These are phyloP conservation scores for Amblyjoppa proteus DNA, from an alignment of 2,888 invertebrate genomes.

Conservation along the genomic window DNA sequence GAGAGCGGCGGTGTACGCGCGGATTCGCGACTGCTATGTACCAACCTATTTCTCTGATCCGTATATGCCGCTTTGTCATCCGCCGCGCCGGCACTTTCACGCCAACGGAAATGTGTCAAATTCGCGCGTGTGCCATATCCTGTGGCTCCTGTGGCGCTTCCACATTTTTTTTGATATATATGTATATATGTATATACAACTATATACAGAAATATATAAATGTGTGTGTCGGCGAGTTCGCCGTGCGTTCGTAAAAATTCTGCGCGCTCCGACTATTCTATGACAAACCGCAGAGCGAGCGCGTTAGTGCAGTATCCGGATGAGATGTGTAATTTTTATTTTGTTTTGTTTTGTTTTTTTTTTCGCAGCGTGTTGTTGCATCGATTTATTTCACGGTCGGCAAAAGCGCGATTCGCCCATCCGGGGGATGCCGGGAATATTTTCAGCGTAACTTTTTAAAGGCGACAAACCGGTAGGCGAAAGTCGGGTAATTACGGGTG, in stretches of 20 bases:
- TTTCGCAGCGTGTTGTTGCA: not conserved
- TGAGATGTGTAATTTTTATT: not conserved
- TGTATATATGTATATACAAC: not conserved
- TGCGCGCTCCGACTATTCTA: constrained; percentile 1
- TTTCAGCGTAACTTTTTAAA: not conserved
- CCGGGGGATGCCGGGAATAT: not conserved
- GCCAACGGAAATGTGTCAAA: constrained; percentile 76
- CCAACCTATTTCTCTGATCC: constrained; percentile 6
- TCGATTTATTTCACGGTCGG: constrained; percentile 15
- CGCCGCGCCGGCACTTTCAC: constrained; percentile 66
- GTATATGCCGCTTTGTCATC: constrained; percentile 14
- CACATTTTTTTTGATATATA: not conserved
- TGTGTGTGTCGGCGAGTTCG: constrained; percentile 3
- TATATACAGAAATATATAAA: not conserved
- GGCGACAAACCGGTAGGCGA: too few relatives aligned
- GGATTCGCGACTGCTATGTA: not conserved
- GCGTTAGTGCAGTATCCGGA: not conserved
- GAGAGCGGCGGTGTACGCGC: not conserved
- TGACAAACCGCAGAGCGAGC: constrained; percentile 10
- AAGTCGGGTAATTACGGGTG: too few relatives aligned
- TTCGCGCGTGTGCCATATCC: constrained; percentile 70
- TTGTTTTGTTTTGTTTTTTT: not conserved
- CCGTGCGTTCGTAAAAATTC: constrained; percentile 13
- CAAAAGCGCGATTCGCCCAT: not conserved
- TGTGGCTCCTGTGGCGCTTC: constrained; percentile 50